Evolutionary conservation across 1,140 invertebrate species (phyloP).

Genomic region (Halesus radiatus): DNA sequence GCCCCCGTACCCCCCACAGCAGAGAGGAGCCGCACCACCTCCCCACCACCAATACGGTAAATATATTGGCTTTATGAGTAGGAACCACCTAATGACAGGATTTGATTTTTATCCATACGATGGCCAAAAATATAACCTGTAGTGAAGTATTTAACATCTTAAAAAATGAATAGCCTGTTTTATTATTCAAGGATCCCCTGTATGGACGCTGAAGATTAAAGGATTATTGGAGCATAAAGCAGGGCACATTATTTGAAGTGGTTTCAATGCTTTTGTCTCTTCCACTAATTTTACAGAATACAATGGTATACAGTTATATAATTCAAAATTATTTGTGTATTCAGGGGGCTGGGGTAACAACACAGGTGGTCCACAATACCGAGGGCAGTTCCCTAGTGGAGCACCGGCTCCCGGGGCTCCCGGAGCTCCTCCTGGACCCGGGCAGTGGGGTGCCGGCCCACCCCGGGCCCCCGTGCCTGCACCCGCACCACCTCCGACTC

Average conservation of each 20-base stretch:
- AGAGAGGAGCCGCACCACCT: conserved; percentile 58
- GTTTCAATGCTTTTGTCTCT: too few relatives aligned
- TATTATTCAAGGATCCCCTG: too few relatives aligned
- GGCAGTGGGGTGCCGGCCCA: conserved; percentile 45
- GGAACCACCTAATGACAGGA: too few relatives aligned
- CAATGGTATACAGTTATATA: too few relatives aligned
- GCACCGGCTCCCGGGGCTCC: conserved; percentile 31
- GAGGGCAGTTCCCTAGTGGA: conserved; percentile 48
- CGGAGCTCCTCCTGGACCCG: conserved; percentile 37
- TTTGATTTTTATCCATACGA: too few relatives aligned
- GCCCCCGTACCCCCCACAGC: conserved; percentile 45
- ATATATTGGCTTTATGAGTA: not conserved
- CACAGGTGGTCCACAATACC: conserved; percentile 48
- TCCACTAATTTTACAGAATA: too few relatives aligned
- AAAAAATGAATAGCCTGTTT: too few relatives aligned
- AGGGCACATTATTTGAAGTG: too few relatives aligned
- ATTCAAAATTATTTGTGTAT: not conserved
- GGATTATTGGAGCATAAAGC: too few relatives aligned
- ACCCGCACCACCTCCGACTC: conserved; percentile 60
- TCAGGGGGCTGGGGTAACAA: conserved; percentile 52
- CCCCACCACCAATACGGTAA: conserved; percentile 60
- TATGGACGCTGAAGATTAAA: too few relatives aligned
- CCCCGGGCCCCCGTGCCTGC: conserved; percentile 58
- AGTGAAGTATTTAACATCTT: too few relatives aligned
- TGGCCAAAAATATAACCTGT: too few relatives aligned